Evolutionary conservation across 2,113 vertebrate species (phyloP), one percentile per base, ranked within the genome.

Genomic region (Corydoras maculifer): DNA sequence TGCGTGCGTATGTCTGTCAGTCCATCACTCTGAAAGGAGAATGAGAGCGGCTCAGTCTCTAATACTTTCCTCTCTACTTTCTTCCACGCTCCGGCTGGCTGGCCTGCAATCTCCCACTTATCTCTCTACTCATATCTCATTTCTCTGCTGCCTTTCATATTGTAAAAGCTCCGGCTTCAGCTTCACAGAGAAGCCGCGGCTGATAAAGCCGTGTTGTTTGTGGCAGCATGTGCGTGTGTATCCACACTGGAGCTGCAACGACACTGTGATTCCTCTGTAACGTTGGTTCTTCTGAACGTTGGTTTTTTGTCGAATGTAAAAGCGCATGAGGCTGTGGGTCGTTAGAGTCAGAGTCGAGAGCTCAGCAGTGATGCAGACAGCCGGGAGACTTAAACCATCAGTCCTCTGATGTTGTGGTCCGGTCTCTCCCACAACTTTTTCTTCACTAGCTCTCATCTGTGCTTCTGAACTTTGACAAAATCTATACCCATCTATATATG

Each of bases 91-190:
- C 35, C 13, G 32, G 50, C 58, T 53, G 8, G 15, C 72, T 18
- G 35, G n/a, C 31, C 65, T 64, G 58, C 59, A 5, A 53, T 61
- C 65, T 14, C 30, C 58, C 15, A 51, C 71, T 61, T 65, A 62
- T 68, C 58, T 43, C 55, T 0, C 32, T n/a, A 13, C 67, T 74
- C 72, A 65, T 58, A n/a, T 68, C 58, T 74, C 72, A 74, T 74
- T 68, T 62, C 60, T 62, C n/a, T 30, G 4, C 65, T 18, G 63
- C 63, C 71, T 73, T 73, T 73, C 55, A 66, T 73, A 62, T 68
- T 68, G 49, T 68, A 62, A 68, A 50, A 62, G 58, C 71, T 54
- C 57, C 53, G 50, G 54, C 50, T 68, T 68, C 65, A 62, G 50
- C 58, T 29, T 15, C 13, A 35, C 65, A 55, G 29, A 73, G 48